Percentiles rank a stretch among this genome's conserved stretches.
These are phyloP conservation scores for Sinella curviseta DNA, from an alignment of 1,140 invertebrate species.

Conservation along the genomic window DNA sequence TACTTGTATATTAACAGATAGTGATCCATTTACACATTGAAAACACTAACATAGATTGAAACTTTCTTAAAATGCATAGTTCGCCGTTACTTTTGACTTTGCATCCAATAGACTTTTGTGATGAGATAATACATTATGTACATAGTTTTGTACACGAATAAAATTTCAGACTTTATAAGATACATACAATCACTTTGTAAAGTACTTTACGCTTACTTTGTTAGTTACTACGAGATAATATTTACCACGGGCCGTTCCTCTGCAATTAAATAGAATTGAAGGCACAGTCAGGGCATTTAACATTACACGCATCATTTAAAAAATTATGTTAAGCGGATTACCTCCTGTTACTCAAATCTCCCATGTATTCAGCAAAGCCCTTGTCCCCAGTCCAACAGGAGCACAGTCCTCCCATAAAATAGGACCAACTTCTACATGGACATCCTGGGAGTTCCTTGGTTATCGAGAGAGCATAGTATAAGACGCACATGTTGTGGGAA, in stretches of 20 bases:
- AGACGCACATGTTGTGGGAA: not conserved
- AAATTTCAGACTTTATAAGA: too few relatives aligned
- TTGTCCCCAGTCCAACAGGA: not conserved
- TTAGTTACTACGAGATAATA: not conserved
- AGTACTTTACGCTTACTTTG: not conserved
- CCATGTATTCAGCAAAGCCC: not conserved
- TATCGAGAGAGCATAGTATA: not conserved
- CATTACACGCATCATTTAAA: too few relatives aligned
- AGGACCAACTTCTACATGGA: not conserved
- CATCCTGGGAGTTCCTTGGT: not conserved
- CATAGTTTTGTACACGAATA: too few relatives aligned
- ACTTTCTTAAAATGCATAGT: too few relatives aligned
- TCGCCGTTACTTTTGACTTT: too few relatives aligned
- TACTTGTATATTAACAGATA: too few relatives aligned
- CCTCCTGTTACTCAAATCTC: not conserved
- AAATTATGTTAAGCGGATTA: not conserved
- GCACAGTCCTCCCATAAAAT: not conserved
- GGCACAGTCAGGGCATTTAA: too few relatives aligned
- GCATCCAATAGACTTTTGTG: too few relatives aligned
- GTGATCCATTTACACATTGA: too few relatives aligned
- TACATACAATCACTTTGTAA: too few relatives aligned
- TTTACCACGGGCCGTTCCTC: not conserved
- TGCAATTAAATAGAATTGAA: not conserved
- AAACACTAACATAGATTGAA: too few relatives aligned
- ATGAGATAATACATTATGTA: too few relatives aligned